Conservation (phyloP, 2,797 vertebrate species). For the Propithecus deckenii region DNA sequence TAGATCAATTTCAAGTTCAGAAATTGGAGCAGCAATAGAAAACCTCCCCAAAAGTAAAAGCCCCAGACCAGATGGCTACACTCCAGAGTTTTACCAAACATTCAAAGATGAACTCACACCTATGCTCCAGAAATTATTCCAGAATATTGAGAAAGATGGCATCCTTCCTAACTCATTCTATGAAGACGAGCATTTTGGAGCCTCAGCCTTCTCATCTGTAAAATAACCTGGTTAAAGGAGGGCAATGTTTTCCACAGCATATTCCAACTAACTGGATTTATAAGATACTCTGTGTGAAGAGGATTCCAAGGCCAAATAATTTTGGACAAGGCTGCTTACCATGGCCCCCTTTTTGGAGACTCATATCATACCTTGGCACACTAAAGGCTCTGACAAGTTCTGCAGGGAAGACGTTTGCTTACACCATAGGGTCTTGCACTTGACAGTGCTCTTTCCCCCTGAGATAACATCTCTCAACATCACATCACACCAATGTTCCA, state of each 20-base stretch:
- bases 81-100: too few relatives aligned
- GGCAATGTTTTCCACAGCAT: background rate
- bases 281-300: background rate
- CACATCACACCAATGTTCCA: background rate
- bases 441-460: background rate
- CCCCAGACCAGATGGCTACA: too few relatives aligned
- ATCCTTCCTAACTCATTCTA: too few relatives aligned
- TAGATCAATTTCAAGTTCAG: too few relatives aligned
- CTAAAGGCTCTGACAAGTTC: background rate
- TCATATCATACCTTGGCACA: too few relatives aligned
- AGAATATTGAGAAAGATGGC: too few relatives aligned
- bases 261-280: background rate
- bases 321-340: background rate
- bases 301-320: background rate
- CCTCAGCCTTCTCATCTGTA: background rate
- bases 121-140: too few relatives aligned
- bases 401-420: background rate
- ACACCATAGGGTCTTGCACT: background rate
- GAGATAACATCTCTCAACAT: background rate
- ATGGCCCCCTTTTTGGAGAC: background rate
- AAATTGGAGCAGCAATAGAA: too few relatives aligned
- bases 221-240: background rate
- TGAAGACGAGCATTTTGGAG: too few relatives aligned
- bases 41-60: too few relatives aligned
- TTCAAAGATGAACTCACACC: too few relatives aligned